Base-by-base conservation (phyloP, 2,888 invertebrate genomes). In the Drosophila limbata region DNA sequence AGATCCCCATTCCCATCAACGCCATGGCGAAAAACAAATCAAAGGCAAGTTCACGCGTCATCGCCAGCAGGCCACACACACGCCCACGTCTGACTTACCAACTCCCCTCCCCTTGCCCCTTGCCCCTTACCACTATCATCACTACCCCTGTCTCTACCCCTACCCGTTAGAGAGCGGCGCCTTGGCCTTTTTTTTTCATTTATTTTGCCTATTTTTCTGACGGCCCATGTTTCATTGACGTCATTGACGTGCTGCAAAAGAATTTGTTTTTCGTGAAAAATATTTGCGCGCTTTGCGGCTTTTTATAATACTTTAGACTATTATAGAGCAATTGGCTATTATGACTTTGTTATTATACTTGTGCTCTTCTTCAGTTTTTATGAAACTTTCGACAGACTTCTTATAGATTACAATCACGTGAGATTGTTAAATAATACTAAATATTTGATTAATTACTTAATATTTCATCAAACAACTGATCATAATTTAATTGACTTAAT, bases 1-100 rank as follows among this genome's bases (percentile, higher is more conserved):
- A 63, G 64, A 70, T 73, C 57, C 60, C 63, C 44, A 70, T 73
- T 53, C 63, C 66, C 44, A 35, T 11, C 19, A 64, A 35, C 59
- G 51, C 25, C 50, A 35, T 21, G n/a, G 62, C 65, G 68, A 79
- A 78, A 84, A 81, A 73, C 82, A 84, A 87, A 76, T 83, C 85
- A 88, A 83, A 85, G 72, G 81, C 88, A 84, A 88, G 89, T 86
- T 86, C 85, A 86, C 82, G 85, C 85, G 85, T 86, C 85, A 86
- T 88, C 88, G 69, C 88, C 76, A 73, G 61, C 76, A 55, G 59
- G 40, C 45, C 65, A 55, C 61, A 64, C 52, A 67, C 50, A 42
- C 52, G 45, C 48, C 33, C 44, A 50, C 55, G 57, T 47, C 44
- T 57, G 35, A 25, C 25, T 47, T 47, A 21, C 17, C 13, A 8